Evolutionary conservation across 2,888 invertebrate genomes (phyloP).

Genomic region (Drosophila yooni): DNA sequence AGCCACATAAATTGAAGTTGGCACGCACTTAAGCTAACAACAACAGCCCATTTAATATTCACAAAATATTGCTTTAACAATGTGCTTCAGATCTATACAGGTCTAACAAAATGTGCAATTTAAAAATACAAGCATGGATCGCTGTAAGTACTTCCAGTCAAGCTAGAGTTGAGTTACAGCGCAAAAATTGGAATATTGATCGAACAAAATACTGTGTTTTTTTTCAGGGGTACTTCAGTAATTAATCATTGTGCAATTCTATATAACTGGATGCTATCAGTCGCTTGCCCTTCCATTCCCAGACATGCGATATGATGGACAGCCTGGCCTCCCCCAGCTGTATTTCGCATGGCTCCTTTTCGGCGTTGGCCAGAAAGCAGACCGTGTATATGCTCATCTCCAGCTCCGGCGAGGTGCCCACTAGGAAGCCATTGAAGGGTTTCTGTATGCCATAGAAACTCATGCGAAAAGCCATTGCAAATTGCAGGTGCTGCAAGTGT

Average conservation of each 20-base stretch:
- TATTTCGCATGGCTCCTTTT: slow-evolving; percentile 71
- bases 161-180: neutral
- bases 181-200: neutral
- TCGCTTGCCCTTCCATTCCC: slow-evolving; percentile 76
- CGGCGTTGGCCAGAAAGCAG: slow-evolving; percentile 73
- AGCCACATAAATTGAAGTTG: slow-evolving; percentile 42
- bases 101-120: neutral
- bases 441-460: slow-evolving; percentile 70
- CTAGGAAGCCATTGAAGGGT: slow-evolving; percentile 66
- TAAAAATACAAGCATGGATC: neutral
- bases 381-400: slow-evolving; percentile 80
- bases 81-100: slow-evolving; percentile 18
- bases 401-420: slow-evolving; percentile 80
- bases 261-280: slow-evolving; percentile 75
- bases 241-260: slow-evolving; percentile 28
- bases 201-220: neutral
- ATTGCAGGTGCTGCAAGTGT: slow-evolving; percentile 61
- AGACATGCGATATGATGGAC: slow-evolving; percentile 69
- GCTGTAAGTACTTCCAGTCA: neutral
- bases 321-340: slow-evolving; percentile 67
- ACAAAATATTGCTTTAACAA: slow-evolving; percentile 4
- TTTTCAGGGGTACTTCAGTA: neutral
- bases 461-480: slow-evolving; percentile 61
- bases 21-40: slow-evolving; percentile 42
- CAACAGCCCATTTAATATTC: slow-evolving; percentile 2